Base-by-base conservation (phyloP, 2,797 vertebrate genomes). In the Parambassis ranga region DNA sequence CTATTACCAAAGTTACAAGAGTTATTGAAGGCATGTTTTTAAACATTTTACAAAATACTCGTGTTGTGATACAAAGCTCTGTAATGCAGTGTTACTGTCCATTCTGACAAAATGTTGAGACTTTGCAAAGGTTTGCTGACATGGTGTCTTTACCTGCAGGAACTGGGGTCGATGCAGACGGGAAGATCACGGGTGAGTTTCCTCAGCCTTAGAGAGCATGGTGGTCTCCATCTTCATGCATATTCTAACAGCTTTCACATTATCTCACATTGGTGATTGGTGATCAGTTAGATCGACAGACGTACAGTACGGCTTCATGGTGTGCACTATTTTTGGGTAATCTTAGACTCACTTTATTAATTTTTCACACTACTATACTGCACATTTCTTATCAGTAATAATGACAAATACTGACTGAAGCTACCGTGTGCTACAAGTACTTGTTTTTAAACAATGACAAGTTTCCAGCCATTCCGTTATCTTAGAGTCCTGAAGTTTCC, bases 101-200 rank as follows among this genome's bases (percentile, higher is more conserved):
- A n/a, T n/a, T 10, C 13, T 64, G 0, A n/a, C 15, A 15, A 36
- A 27, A 2, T 5, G 28, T 41, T 2, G 1, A 20, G 11, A 28
- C 13, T 30, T 19, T 5, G n/a, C 8, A 10, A 3, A 10, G 16
- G 44, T 49, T 33, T 58, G 19, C 28, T 50, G 13, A 61, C 4
- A 10, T 3, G 8, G 2, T 16, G 13, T 5, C 4, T 49, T 81
- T 22, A 28, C 18, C 53, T 27, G 35, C 70, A 92, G 89, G 83
- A 70, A 78, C 81, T 41, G 82, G 84, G 9, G 15, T 73, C 68
- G 91, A 91, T 30, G 52, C 82, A 28, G 92, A 86, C 3, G 71
- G 79, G 56, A 90, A 89, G 76, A 68, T 93, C 10, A 42, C 90
- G 94, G 95, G 96, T 98, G 48, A 91, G 94, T 92, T 53, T 66